These are phyloP conservation scores for Phymastichus coffea DNA, from an alignment of 1,140 invertebrate genomes.

Conservation along the genomic window DNA sequence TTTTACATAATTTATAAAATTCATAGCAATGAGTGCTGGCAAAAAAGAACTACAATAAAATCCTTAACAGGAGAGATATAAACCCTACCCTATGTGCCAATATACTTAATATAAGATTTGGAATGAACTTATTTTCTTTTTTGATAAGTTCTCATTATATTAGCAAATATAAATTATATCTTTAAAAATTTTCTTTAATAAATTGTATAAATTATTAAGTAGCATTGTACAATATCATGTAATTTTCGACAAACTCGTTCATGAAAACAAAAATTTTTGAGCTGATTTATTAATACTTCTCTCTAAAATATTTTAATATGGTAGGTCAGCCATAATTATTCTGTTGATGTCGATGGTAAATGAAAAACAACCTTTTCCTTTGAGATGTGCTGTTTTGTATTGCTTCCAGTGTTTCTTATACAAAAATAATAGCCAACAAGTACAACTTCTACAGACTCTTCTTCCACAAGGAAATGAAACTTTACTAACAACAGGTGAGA, in stretches of 20 bases:
- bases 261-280: background rate
- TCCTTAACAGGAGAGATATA: no score
- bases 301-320: constrained; percentile 26
- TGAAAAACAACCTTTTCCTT: constrained; percentile 91
- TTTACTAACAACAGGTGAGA: constrained; percentile 60
- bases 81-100: no score
- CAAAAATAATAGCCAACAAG: constrained; percentile 89
- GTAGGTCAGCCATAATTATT: constrained; percentile 86
- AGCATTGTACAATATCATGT: no score
- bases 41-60: no score
- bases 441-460: constrained; percentile 86
- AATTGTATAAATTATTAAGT: background rate
- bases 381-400: constrained; percentile 94
- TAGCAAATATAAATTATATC: background rate
- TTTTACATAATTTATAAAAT: no score
- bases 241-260: background rate
- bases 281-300: no score
- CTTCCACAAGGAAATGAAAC: constrained; percentile 81
- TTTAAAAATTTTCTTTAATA: background rate
- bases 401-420: constrained; percentile 96
- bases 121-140: no score
- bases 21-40: no score
- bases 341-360: constrained; percentile 98
- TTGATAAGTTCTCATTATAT: no score
- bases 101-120: no score